Percentiles rank a stretch among this genome's conserved stretches.
Evolutionary conservation across 37 sponge, comb jelly and placozoan genomes (phyloP).

Genomic region (Haliclona indistincta): DNA sequence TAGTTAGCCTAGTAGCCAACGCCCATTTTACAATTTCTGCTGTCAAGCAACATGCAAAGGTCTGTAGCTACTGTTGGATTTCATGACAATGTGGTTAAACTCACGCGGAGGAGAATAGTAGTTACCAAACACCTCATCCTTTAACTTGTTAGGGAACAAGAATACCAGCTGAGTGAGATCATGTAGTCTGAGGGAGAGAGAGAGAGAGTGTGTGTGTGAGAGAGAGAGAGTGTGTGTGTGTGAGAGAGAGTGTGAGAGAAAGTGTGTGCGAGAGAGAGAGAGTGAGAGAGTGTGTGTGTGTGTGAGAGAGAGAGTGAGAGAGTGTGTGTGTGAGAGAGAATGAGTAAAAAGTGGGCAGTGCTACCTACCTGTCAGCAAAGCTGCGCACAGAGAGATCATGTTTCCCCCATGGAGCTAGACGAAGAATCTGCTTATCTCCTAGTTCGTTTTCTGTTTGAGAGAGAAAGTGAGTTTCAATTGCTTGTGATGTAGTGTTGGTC

Average conservation of each 20-base stretch:
- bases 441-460: not conserved
- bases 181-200: conserved; percentile 55
- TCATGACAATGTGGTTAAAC: no score
- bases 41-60: no score
- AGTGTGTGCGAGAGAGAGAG: no score
- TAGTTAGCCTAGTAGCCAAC: no score
- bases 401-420: conserved; percentile 84
- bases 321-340: no score
- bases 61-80: no score
- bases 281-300: no score
- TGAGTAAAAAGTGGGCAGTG: no score
- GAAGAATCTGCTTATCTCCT: conserved; percentile 64
- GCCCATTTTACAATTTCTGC: no score
- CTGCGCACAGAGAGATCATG: conserved; percentile 66
- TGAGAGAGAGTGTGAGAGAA: no score
- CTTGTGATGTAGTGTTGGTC: conserved; percentile 1
- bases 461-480: not conserved
- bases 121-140: conserved; percentile 80
- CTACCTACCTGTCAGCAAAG: conserved; percentile 89
- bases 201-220: not conserved
- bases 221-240: no score
- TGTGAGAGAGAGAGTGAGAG: no score
- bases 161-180: conserved; percentile 76
- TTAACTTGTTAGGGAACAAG: conserved; percentile 81
- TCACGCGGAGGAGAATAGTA: conserved; percentile 74